Evolutionary conservation across 1,140 invertebrate genomes (phyloP).

Genomic region (Drosophila pallidifrons): DNA sequence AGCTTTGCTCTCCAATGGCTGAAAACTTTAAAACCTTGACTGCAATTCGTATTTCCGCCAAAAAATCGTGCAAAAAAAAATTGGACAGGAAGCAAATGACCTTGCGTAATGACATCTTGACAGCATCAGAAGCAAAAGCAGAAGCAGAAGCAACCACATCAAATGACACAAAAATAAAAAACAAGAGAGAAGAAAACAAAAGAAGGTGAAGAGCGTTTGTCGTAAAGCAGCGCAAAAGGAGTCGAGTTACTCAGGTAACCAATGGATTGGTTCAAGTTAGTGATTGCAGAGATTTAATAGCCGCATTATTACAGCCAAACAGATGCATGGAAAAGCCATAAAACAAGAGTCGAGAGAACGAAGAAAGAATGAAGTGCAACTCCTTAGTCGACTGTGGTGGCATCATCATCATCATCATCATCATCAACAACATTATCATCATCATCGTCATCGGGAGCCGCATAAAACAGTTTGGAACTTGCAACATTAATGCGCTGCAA

Average conservation of each 20-base stretch:
- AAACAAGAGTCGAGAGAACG: constrained; percentile 17
- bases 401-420: too few species aligned
- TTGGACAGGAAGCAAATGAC: constrained; percentile 32
- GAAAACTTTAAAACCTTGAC: too few species aligned
- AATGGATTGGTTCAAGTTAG: constrained; percentile 75
- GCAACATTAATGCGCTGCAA: constrained; percentile 76
- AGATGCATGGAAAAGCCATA: constrained; percentile 71
- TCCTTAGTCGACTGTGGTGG: neutral
- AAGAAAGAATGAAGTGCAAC: constrained; percentile 53
- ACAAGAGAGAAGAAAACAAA: neutral
- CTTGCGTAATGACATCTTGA: constrained; percentile 55
- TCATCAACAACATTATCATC: neutral
- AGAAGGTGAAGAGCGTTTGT: neutral
- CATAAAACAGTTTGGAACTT: constrained; percentile 50
- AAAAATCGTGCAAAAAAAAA: neutral
- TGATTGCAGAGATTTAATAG: constrained; percentile 76
- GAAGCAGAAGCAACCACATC: neutral
- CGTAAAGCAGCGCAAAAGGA: constrained; percentile 26
- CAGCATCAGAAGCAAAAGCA: constrained; percentile 9
- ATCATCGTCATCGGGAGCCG: constrained; percentile 30
- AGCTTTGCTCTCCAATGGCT: too few species aligned
- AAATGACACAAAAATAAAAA: constrained; percentile 25
- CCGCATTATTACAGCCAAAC: constrained; percentile 75
- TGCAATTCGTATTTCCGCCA: too few species aligned
- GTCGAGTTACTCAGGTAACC: constrained; percentile 63